Evolutionary conservation across 2,113 vertebrate genomes (phyloP).

Genomic region (Phyllopteryx taeniolatus): DNA sequence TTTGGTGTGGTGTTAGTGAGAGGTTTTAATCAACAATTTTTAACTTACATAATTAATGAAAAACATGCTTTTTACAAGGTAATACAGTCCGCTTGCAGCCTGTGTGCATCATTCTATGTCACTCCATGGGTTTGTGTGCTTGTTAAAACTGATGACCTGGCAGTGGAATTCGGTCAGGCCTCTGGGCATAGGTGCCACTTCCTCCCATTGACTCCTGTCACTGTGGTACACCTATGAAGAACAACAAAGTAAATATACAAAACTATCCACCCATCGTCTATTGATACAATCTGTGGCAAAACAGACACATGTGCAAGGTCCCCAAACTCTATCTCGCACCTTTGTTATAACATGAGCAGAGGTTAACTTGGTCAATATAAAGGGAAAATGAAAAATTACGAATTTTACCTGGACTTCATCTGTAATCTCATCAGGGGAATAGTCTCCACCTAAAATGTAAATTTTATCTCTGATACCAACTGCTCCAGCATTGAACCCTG

Average conservation of each 20-base stretch:
- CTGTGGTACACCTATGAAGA: conserved; percentile 87
- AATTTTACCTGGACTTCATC: conserved; percentile 81
- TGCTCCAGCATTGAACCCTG: conserved; percentile 94
- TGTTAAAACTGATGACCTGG: conserved; percentile 91
- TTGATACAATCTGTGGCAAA: neutral
- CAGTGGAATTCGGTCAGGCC: conserved; percentile 96
- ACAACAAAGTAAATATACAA: neutral
- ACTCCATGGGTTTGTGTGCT: conserved; percentile 89
- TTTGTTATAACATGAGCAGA: neutral
- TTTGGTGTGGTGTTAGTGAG: conserved; percentile 14
- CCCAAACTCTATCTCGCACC: neutral
- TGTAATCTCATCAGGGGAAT: conserved; percentile 94
- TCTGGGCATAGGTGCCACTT: conserved; percentile 92
- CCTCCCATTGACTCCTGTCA: conserved; percentile 89
- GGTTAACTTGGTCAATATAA: neutral
- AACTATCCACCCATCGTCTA: neutral
- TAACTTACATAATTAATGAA: neutral
- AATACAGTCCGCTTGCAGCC: neutral
- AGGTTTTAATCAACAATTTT: neutral
- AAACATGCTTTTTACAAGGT: neutral
- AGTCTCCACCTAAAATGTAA: conserved; percentile 96
- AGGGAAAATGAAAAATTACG: neutral
- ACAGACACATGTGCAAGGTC: neutral
- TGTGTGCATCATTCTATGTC: conserved; percentile 45
- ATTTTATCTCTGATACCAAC: conserved; percentile 89